phyloP scores from a whole-genome alignment of 2,888 invertebrate genomes.

The Parnassius orleans region DNA sequence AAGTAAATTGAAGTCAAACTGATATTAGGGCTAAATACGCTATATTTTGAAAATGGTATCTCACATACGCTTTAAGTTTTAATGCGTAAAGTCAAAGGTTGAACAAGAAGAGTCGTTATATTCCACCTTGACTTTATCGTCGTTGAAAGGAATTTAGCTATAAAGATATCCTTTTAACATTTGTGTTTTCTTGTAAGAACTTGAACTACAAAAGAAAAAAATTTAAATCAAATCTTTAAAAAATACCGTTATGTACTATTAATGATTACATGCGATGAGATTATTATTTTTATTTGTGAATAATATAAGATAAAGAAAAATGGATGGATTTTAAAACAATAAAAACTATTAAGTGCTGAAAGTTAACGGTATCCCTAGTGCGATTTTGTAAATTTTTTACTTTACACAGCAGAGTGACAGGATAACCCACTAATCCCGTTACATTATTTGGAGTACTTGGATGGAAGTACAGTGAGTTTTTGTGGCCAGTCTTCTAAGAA shows the following conservation, averaged over 20 bases:
- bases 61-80: constrained; percentile 27
- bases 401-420: constrained; percentile 88
- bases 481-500: constrained; percentile 77
- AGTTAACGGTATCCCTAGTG: constrained; percentile 67
- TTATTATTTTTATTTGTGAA: too few relatives aligned
- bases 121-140: constrained; percentile 14
- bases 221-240: too few relatives aligned
- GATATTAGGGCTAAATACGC: background rate
- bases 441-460: constrained; percentile 89
- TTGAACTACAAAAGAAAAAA: background rate
- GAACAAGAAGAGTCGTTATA: constrained; percentile 33
- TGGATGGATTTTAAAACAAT: too few relatives aligned
- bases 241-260: too few relatives aligned
- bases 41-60: constrained; percentile 12
- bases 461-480: constrained; percentile 86
- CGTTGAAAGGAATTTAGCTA: background rate
- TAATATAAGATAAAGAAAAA: too few relatives aligned
- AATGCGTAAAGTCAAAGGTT: constrained; percentile 27
- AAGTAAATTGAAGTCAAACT: background rate
- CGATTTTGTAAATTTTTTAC: constrained; percentile 94
- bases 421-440: constrained; percentile 89
- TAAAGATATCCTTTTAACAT: background rate
- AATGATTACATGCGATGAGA: too few relatives aligned
- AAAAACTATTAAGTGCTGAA: background rate
- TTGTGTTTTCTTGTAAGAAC: background rate